Percentiles rank a stretch among this genome's conserved stretches.
These are phyloP conservation scores for Carettochelys insculpta DNA, from an alignment of 2,113 vertebrate genomes.

Conservation along the genomic window DNA sequence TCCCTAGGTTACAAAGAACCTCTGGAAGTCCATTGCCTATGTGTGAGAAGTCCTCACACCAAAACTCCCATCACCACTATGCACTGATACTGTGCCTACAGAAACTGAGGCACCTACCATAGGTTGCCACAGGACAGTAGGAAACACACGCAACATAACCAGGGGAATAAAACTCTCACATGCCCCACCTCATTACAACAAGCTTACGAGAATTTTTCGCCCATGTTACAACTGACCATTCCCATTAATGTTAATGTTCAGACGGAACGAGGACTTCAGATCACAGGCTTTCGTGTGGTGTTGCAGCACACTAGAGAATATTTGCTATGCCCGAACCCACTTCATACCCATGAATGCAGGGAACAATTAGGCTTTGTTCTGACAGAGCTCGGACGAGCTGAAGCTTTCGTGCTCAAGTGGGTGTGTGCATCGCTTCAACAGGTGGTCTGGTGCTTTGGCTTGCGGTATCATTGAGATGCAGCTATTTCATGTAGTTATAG, in stretches of 20 bases:
- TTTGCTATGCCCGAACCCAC: neutral
- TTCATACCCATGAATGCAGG: fast-evolving
- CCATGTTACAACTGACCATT: neutral
- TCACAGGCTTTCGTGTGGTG: neutral
- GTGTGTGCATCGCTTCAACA: neutral
- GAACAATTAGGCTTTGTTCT: neutral
- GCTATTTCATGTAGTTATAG: constrained; percentile 55
- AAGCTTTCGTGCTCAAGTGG: neutral
- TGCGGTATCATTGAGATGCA: neutral
- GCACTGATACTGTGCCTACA: too few relatives aligned
- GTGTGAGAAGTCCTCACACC: too few relatives aligned
- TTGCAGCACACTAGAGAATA: neutral
- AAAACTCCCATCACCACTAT: too few relatives aligned
- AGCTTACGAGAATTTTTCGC: neutral
- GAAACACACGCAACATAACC: too few relatives aligned
- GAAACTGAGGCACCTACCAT: too few relatives aligned
- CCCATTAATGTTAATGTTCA: constrained; percentile 17
- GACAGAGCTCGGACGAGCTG: neutral
- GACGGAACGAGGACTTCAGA: constrained; percentile 3
- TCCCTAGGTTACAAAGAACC: too few relatives aligned
- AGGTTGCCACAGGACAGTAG: too few relatives aligned
- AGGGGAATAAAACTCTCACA: too few relatives aligned
- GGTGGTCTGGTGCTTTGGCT: neutral
- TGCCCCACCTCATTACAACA: too few relatives aligned
- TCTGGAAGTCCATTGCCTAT: too few relatives aligned